phyloP scores from a whole-genome alignment of 92 coral and sea anemone genomes.

The Porites divaricata region DNA sequence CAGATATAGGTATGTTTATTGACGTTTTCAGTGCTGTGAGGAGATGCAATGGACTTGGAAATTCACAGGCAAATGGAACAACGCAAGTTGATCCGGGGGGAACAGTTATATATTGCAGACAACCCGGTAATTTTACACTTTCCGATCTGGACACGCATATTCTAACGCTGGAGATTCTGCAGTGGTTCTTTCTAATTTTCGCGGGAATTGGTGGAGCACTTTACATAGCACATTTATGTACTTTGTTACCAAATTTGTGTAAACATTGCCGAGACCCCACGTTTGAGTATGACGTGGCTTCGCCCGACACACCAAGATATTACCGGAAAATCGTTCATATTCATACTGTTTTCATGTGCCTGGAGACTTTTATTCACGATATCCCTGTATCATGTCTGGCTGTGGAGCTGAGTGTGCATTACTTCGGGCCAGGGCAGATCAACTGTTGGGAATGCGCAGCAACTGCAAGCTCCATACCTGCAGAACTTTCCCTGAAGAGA shows the following conservation, averaged over 20 bases:
- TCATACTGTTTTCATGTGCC: constrained; percentile 79
- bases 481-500: constrained; percentile 68
- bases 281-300: constrained; percentile 69
- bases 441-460: constrained; percentile 89
- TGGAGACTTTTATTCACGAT: constrained; percentile 83
- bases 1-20: constrained; percentile 71
- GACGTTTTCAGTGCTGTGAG: constrained; percentile 70
- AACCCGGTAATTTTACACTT: constrained; percentile 42
- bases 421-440: constrained; percentile 69
- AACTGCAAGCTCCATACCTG: constrained; percentile 46
- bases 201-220: constrained; percentile 67
- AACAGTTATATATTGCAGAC: constrained; percentile 42
- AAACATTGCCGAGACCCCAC: constrained; percentile 72
- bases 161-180: constrained; percentile 59
- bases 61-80: constrained; percentile 30
- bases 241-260: constrained; percentile 76
- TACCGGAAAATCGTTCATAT: constrained; percentile 74
- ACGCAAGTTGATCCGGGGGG: constrained; percentile 41
- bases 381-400: constrained; percentile 82
- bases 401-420: constrained; percentile 72
- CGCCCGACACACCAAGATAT: constrained; percentile 63
- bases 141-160: constrained; percentile 60
- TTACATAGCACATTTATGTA: constrained; percentile 75
- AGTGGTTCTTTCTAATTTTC: constrained; percentile 73
- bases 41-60: constrained; percentile 55